These are phyloP conservation scores for Cryptocephalus moraei DNA, from an alignment of 2,888 invertebrate species.

Conservation along the genomic window DNA sequence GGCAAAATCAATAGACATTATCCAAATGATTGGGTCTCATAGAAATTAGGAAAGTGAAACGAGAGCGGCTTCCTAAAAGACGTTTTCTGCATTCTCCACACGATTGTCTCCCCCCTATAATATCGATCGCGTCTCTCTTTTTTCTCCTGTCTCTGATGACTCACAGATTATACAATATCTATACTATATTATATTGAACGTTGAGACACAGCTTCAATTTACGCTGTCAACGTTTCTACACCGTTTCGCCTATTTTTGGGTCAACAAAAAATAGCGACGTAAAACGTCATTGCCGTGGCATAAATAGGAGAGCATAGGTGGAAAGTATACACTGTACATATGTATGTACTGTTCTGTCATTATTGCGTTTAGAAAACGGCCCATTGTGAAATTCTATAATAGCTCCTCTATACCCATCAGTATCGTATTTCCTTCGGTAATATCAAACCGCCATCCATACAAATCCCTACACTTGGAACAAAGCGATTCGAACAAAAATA, in stretches of 20 bases:
- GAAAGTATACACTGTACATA: no score
- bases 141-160: background rate
- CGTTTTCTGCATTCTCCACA: background rate
- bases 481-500: background rate
- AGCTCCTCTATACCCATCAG: background rate
- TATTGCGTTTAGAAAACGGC: no score
- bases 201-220: no score
- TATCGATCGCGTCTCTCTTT: background rate
- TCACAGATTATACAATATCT: background rate
- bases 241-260: no score
- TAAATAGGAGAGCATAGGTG: no score
- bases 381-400: no score
- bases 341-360: no score
- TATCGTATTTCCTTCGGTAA: background rate
- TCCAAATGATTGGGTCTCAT: slow-evolving; percentile 23
- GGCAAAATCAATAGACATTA: slow-evolving; percentile 23
- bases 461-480: background rate
- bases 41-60: slow-evolving; percentile 24
- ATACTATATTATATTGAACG: no score
- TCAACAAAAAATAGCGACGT: no score
- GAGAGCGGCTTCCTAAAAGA: slow-evolving; percentile 5
- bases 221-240: no score
- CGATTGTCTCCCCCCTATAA: background rate
- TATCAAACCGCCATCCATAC: background rate
- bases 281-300: no score